Evolutionary conservation across 1,140 invertebrate genomes (phyloP).

Genomic region (Cotesia chilonis): DNA sequence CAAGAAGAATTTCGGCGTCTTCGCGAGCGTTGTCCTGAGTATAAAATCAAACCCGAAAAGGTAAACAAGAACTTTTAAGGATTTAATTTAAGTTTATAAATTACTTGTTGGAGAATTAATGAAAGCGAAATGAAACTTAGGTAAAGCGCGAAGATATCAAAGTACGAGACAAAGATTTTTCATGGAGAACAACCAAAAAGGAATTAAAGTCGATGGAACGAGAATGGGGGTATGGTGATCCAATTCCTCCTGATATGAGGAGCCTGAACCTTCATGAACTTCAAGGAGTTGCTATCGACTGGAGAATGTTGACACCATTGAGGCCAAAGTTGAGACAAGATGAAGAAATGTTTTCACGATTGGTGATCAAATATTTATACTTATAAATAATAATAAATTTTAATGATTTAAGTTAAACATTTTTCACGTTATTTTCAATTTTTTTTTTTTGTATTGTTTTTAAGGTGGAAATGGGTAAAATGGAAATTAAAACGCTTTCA

Average conservation of each 20-base stretch:
- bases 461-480: slow-evolving; percentile 82
- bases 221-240: slow-evolving; percentile 78
- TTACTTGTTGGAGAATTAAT: slow-evolving; percentile 20
- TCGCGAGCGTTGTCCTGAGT: slow-evolving; percentile 87
- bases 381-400: too few species aligned
- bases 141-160: slow-evolving; percentile 63
- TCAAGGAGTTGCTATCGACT: slow-evolving; percentile 87
- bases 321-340: slow-evolving; percentile 83
- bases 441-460: not conserved
- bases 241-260: slow-evolving; percentile 84
- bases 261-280: slow-evolving; percentile 80
- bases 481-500: slow-evolving; percentile 74
- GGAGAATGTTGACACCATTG: slow-evolving; percentile 89
- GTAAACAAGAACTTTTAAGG: slow-evolving; percentile 56
- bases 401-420: not conserved
- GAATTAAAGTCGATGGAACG: slow-evolving; percentile 70
- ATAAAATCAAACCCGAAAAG: slow-evolving; percentile 88
- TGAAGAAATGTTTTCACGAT: slow-evolving; percentile 86
- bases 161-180: slow-evolving; percentile 67
- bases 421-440: not conserved
- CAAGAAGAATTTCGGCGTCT: slow-evolving; percentile 84
- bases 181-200: slow-evolving; percentile 74
- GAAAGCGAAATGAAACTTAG: slow-evolving; percentile 43
- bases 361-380: slow-evolving; percentile 44
- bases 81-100: slow-evolving; percentile 5